Evolutionary conservation across 2,888 invertebrate species (phyloP).

Genomic region (Mongoloraphidia duomilia): DNA sequence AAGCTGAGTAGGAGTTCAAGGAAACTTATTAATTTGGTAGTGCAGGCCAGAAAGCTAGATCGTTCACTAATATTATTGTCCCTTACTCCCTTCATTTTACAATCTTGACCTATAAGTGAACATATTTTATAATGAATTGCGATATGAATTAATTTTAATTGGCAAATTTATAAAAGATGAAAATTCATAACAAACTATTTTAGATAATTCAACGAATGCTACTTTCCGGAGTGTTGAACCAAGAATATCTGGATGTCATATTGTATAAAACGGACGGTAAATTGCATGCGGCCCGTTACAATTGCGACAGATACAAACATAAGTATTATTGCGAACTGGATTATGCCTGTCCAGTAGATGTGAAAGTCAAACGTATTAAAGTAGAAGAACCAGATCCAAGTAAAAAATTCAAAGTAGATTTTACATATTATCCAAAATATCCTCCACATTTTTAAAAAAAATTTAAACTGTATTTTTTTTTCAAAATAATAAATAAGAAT

Average conservation of each 20-base stretch:
- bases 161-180: neutral
- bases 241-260: slow-evolving; percentile 31
- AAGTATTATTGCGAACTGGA: slow-evolving; percentile 39
- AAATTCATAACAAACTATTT: neutral
- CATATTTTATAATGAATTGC: no score
- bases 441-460: neutral
- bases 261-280: slow-evolving; percentile 28
- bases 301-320: slow-evolving; percentile 33
- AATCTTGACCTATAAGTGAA: no score
- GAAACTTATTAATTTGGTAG: no score
- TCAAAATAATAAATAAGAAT: no score
- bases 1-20: no score
- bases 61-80: no score
- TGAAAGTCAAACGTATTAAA: slow-evolving; percentile 24
- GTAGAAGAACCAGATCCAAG: slow-evolving; percentile 12
- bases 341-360: slow-evolving; percentile 25
- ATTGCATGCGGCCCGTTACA: slow-evolving; percentile 29
- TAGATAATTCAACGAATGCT: slow-evolving; percentile 31
- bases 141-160: no score
- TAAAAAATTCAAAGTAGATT: neutral
- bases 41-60: no score
- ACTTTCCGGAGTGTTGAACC: slow-evolving; percentile 25
- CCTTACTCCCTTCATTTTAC: no score
- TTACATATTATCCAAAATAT: neutral
- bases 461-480: no score